Conservation (phyloP, 2,113 vertebrate genomes). For the Podocnemis expansa region DNA sequence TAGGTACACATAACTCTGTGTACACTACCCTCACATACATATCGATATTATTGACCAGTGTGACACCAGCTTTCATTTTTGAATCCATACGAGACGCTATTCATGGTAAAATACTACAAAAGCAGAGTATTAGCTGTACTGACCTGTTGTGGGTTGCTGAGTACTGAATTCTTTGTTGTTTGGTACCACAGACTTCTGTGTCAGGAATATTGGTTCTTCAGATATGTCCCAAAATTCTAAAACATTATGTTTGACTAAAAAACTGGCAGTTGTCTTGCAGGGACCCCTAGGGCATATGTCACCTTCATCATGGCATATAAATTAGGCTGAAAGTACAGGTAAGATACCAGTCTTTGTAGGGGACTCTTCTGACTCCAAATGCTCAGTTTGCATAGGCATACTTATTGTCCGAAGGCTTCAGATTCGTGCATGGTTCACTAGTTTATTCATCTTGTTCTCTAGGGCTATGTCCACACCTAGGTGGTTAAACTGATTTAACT, state of each 20-base stretch:
- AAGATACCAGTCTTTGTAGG: background rate
- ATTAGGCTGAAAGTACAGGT: background rate
- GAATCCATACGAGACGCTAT: background rate
- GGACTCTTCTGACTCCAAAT: background rate
- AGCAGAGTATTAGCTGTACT: background rate
- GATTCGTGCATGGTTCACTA: background rate
- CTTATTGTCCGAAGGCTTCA: background rate
- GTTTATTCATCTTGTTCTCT: background rate
- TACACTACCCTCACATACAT: background rate
- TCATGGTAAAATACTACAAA: background rate
- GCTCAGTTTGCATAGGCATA: background rate
- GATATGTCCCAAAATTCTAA: background rate
- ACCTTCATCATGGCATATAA: background rate
- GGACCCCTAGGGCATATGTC: rapidly evolving
- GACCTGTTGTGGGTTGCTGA: background rate
- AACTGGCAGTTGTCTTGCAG: background rate
- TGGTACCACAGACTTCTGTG: background rate
- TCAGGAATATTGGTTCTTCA: background rate
- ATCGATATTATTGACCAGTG: background rate
- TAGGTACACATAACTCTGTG: background rate
- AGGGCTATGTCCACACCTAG: no score
- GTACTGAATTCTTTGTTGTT: background rate
- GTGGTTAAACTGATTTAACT: no score
- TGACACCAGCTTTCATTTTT: background rate
- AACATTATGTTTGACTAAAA: background rate